Evolutionary conservation across 1,140 invertebrate genomes (phyloP), one percentile per base, ranked within the genome.

Genomic region (Contarinia nasturtii): DNA sequence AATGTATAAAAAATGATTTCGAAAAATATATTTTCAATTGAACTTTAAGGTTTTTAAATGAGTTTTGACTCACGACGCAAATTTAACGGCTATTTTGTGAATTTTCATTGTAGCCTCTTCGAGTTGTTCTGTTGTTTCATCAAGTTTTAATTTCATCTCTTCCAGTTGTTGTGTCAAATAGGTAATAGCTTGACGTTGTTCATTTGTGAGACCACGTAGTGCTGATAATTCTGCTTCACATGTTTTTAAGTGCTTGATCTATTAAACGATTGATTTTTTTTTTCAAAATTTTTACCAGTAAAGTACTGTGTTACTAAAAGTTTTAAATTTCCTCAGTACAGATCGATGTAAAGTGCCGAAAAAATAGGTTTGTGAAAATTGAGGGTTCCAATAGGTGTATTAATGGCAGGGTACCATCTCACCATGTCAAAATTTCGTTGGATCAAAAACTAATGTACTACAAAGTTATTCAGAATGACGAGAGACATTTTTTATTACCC

Each of bases 181-280:
- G 47, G 69, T 56, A 36, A 79, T 62, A 12, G 71, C 66, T 50
- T 67, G 63, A 52, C 73, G 67, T 54, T 77, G 75, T 51, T 79
- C 75, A 48, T 64, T 57, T 18, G 71, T 74, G 17, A 76, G 56
- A 27, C 68, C 71, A 46, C 74, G 59, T 1, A 79, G 58, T 50
- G 75, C 69, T 34, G 64, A 65, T 17, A 75, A 64, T 60, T 79
- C 76, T 0, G 65, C 65, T 65, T 77, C 72, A 53, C 67, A 73
- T 7, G 67, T 60, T 57, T 72, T 74, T 50, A 77, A 58, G 47
- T 68, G 63, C 50, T 67, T 62, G 19, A 71, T 58, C 67, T 71
- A 27, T 5, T 27, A 27, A 27, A 27, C 10, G 27, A 27, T 27
- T 5, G 27, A 5, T 27, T 27, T 27, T 3, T 3, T 27, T 27